A percentile compares a stretch with the other conserved stretches of the same genome.
These are phyloP conservation scores for Sthenelais limicola DNA, from an alignment of 2,888 invertebrate species.

Conservation along the genomic window DNA sequence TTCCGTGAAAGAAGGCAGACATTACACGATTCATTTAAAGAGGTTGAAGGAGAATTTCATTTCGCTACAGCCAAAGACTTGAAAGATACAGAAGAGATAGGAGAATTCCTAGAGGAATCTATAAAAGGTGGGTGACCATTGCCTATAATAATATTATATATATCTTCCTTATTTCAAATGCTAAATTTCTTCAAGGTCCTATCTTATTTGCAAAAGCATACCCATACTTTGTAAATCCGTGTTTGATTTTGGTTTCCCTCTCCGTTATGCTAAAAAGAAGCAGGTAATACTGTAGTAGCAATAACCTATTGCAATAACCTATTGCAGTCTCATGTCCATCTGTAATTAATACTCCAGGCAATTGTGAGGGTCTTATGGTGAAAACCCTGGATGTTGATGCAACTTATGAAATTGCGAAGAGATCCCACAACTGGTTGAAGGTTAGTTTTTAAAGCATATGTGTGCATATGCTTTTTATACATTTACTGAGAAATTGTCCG, in stretches of 20 bases:
- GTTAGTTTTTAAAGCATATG: slow-evolving; percentile 50
- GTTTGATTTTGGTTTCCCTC: too few relatives aligned
- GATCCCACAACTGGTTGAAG: slow-evolving; percentile 75
- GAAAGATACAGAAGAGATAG: slow-evolving; percentile 89
- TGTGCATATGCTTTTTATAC: too few relatives aligned
- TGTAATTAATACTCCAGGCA: slow-evolving; percentile 72
- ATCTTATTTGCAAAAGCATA: too few relatives aligned
- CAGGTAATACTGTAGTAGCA: too few relatives aligned
- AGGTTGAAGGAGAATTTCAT: slow-evolving; percentile 83
- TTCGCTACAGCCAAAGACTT: slow-evolving; percentile 91
- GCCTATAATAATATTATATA: too few relatives aligned
- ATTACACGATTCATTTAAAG: slow-evolving; percentile 76
- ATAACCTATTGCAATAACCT: too few relatives aligned
- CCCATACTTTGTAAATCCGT: too few relatives aligned
- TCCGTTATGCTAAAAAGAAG: too few relatives aligned
- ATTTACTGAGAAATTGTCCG: too few relatives aligned
- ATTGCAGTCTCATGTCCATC: too few relatives aligned
- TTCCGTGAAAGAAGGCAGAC: slow-evolving; percentile 83
- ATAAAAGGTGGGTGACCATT: slow-evolving; percentile 84
- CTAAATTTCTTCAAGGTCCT: too few relatives aligned
- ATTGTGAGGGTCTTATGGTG: slow-evolving; percentile 99
- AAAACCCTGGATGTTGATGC: slow-evolving; percentile 93
- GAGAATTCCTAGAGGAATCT: slow-evolving; percentile 93
- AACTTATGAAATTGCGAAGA: slow-evolving; percentile 96
- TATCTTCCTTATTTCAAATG: too few relatives aligned